Conservation (phyloP, 2,113 vertebrate genomes). For the Petaurus breviceps region DNA sequence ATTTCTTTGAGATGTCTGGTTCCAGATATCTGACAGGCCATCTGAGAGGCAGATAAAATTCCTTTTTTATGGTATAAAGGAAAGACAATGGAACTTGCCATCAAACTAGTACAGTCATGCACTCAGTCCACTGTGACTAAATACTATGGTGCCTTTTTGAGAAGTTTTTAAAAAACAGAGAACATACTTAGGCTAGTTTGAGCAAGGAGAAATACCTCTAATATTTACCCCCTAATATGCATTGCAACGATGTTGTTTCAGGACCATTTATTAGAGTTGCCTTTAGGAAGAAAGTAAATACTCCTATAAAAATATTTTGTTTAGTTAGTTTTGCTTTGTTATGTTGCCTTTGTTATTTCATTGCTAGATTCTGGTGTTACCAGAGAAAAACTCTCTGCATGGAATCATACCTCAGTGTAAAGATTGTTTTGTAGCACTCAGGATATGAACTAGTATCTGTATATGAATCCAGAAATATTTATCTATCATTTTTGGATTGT, state of each 20-base stretch:
- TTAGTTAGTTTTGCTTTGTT: background rate
- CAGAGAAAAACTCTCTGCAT: background rate
- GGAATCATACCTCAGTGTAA: background rate
- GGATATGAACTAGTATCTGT: background rate
- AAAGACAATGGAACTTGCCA: background rate
- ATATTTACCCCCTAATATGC: background rate
- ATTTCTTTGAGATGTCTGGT: background rate
- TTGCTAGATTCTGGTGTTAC: background rate
- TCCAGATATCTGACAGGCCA: background rate
- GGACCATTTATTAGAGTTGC: background rate
- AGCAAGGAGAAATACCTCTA: background rate
- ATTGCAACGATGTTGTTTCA: background rate
- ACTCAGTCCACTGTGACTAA: background rate
- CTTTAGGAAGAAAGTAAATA: background rate
- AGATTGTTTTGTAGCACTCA: background rate
- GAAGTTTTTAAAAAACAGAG: background rate
- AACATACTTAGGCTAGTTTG: background rate
- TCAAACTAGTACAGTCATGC: background rate
- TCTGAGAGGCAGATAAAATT: background rate
- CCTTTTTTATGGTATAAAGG: background rate
- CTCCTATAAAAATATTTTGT: background rate
- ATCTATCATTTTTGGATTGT: background rate
- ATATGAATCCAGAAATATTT: background rate
- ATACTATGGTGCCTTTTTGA: background rate
- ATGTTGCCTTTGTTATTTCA: background rate